phyloP scores from a whole-genome alignment of 2,797 vertebrate species.

The Sandelia bainsii region DNA sequence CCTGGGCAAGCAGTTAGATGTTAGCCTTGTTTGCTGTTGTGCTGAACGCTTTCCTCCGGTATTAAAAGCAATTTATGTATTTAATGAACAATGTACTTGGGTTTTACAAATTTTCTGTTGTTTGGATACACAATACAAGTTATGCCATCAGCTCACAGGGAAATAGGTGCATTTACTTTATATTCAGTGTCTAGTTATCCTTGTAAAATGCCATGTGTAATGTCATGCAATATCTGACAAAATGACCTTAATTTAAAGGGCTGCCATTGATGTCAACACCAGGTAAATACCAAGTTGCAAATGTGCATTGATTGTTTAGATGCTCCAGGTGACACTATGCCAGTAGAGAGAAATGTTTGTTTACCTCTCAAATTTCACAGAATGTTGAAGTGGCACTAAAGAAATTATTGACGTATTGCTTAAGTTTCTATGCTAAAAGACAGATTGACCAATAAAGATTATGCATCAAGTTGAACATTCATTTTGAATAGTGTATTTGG shows the following conservation, averaged over 20 bases:
- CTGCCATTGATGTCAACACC: conserved; percentile 86
- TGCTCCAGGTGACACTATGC: conserved; percentile 83
- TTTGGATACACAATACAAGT: conserved; percentile 18
- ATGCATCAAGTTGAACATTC: background rate
- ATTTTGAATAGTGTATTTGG: background rate
- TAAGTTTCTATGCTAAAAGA: conserved; percentile 53
- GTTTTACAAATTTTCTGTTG: conserved; percentile 2
- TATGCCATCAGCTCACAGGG: conserved; percentile 10
- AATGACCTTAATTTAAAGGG: conserved; percentile 87
- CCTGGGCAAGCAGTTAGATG: conserved; percentile 11
- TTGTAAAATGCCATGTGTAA: conserved; percentile 81
- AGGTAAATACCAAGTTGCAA: conserved; percentile 91
- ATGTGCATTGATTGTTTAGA: conserved; percentile 91
- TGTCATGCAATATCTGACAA: conserved; percentile 86
- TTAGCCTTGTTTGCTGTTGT: conserved; percentile 28
- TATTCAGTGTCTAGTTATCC: conserved; percentile 77
- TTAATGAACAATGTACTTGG: background rate
- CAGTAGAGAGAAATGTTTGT: conserved; percentile 84
- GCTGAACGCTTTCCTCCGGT: conserved; percentile 12
- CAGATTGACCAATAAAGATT: conserved; percentile 21
- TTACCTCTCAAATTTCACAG: conserved; percentile 89
- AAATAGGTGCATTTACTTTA: conserved; percentile 64
- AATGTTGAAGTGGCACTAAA: conserved; percentile 83
- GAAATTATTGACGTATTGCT: conserved; percentile 71
- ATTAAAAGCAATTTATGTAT: conserved; percentile 5